Evolutionary conservation across 2,888 invertebrate genomes (phyloP), one percentile per base, ranked within the genome.

Genomic region (Perizoma affinitatum): DNA sequence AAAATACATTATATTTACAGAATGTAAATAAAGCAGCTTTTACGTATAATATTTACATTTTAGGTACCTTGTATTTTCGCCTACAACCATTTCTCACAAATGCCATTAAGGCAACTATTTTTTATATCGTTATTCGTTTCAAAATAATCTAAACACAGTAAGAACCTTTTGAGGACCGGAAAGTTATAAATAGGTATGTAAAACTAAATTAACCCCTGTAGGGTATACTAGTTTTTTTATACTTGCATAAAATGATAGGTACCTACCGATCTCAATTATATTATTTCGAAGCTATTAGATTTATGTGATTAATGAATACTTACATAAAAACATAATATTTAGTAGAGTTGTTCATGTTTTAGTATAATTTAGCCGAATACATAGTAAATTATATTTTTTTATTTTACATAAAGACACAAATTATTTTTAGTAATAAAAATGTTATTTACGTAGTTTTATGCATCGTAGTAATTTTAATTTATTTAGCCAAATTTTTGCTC

Each of bases 401-500:
- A 78, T 80, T 83, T 80, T 72, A 82, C 22, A 86, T 87, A 86
- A 90, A 90, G 90, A 91, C 89, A 89, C 89, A 89, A 71, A 83
- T 87, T 87, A 85, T 86, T 87, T 57, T 88, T 78, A 79, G 73
- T 81, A 78, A 84, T 78, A 74, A 22, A 22, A 22, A 22, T 22
- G 22, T 22, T 22, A 76, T 69, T 76, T 9, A 76, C 87, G 85
- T 88, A 86, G 75, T 85, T 88, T 82, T 78, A 67, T 75, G 70
- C 77, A 66, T 74, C 71, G 75, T 58, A 63, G 36, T 84, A 80
- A 79, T 73, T 68, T 79, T 87, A 86, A 88, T 88, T 91, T 91
- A 88, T 90, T 88, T 90, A 89, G 87, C 89, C 89, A 88, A 90
- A 86, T 86, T 88, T 88, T 92, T 91, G 92, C 92, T 91, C 92